Percentiles rank a stretch among this genome's conserved stretches.
These are phyloP conservation scores for Prinia subflava DNA, from an alignment of 2,113 vertebrate species.

Conservation along the genomic window DNA sequence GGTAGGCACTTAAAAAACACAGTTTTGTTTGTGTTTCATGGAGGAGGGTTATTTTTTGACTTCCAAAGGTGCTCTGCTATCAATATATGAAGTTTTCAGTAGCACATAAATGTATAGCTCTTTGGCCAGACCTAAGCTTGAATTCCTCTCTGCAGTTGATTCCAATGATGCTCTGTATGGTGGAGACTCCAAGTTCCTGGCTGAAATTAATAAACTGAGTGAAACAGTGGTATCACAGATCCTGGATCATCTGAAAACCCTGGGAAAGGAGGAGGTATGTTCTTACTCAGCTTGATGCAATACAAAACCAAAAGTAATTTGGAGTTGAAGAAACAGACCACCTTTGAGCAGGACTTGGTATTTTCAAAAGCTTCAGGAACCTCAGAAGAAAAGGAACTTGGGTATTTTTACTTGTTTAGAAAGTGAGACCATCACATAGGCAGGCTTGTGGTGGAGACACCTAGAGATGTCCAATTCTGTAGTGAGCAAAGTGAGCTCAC, in stretches of 20 bases:
- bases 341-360: neutral
- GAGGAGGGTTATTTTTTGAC: neutral
- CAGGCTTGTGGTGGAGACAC: neutral
- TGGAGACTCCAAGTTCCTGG: constrained; percentile 92
- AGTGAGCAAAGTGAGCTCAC: neutral
- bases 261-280: constrained; percentile 90
- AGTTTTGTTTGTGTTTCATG: neutral
- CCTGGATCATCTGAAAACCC: constrained; percentile 89
- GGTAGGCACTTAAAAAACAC: neutral
- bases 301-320: neutral
- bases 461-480: neutral
- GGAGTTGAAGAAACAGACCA: neutral
- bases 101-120: neutral
- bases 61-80: neutral
- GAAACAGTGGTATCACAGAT: constrained; percentile 93
- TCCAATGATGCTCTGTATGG: constrained; percentile 95
- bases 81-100: neutral
- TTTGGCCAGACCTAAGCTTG: neutral
- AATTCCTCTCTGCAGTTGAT: constrained; percentile 79
- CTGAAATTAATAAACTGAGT: constrained; percentile 90
- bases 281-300: neutral
- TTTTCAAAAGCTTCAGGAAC: neutral
- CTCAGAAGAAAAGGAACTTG: neutral
- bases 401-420: neutral
- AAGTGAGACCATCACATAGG: neutral